Percentiles rank a stretch among this genome's conserved stretches.
These are phyloP conservation scores for Chlorops oryzae DNA, from an alignment of 1,140 invertebrate genomes.

Conservation along the genomic window DNA sequence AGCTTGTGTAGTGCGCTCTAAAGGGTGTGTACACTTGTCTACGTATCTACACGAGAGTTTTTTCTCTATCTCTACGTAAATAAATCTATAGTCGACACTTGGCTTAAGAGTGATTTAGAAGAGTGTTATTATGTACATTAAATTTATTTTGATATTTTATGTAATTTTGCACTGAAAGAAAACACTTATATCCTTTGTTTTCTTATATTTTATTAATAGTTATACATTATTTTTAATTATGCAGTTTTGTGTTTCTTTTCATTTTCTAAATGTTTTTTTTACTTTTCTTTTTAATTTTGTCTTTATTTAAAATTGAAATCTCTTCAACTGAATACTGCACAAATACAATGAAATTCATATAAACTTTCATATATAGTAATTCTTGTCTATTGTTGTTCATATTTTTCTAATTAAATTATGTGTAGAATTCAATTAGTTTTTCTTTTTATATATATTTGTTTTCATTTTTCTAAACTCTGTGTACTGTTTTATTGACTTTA, in stretches of 20 bases:
- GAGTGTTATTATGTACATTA: conserved; percentile 2
- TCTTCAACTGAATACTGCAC: background rate
- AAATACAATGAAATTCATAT: background rate
- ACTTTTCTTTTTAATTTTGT: background rate
- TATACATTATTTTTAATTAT: background rate
- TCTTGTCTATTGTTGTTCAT: conserved; percentile 2
- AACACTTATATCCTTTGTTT: background rate
- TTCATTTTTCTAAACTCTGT: conserved; percentile 1
- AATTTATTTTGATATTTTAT: background rate
- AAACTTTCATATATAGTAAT: background rate
- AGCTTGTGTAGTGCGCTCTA: too few species aligned
- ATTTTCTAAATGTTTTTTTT: conserved; percentile 4
- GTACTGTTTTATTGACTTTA: too few species aligned
- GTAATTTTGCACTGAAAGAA: background rate
- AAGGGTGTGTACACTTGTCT: background rate
- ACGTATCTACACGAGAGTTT: conserved; percentile 5
- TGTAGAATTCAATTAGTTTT: background rate
- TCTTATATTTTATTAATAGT: background rate
- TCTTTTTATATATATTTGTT: background rate
- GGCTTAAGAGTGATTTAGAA: background rate
- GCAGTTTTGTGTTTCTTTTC: background rate
- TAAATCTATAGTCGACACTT: conserved; percentile 1
- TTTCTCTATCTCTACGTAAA: too few species aligned
- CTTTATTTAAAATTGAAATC: conserved; percentile 7
- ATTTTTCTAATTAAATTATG: background rate